These are phyloP conservation scores for Trichopoda pennipes DNA, from an alignment of 2,888 invertebrate species.

Conservation along the genomic window DNA sequence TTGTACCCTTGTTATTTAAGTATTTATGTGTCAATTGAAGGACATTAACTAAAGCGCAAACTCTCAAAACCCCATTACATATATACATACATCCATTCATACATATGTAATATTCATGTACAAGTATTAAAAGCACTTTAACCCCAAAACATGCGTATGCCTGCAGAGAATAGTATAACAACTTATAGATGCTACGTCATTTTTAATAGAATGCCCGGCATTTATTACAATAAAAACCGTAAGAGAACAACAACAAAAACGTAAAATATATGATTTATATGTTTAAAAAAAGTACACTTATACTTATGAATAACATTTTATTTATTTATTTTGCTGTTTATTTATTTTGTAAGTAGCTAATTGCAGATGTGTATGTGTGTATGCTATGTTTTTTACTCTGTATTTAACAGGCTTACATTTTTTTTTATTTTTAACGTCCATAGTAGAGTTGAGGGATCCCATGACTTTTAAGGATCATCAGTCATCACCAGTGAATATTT, in stretches of 20 bases:
- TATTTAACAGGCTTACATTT: too few relatives aligned
- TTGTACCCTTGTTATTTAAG: background rate
- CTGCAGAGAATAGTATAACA: background rate
- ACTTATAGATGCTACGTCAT: slow-evolving; percentile 41
- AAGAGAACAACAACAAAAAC: background rate
- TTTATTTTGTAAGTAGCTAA: too few relatives aligned
- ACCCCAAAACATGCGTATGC: background rate
- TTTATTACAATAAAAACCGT: slow-evolving; percentile 18
- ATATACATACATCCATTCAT: background rate
- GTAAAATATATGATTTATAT: background rate
- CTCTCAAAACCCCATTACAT: slow-evolving; percentile 15
- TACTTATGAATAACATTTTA: too few relatives aligned
- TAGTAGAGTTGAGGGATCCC: too few relatives aligned
- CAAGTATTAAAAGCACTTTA: slow-evolving; percentile 24
- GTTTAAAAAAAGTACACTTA: too few relatives aligned
- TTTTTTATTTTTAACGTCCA: too few relatives aligned
- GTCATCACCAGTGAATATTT: too few relatives aligned
- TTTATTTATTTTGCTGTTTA: too few relatives aligned
- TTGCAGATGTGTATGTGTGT: too few relatives aligned
- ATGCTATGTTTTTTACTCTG: too few relatives aligned
- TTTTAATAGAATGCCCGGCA: slow-evolving; percentile 11
- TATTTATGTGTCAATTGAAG: slow-evolving; percentile 67
- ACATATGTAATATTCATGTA: background rate
- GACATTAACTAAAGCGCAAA: slow-evolving; percentile 65
- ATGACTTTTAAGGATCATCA: too few relatives aligned